Evolutionary conservation across 2,113 vertebrate genomes (phyloP).

Genomic region (Felis catus): F.catus_Fca126_mat1.0 CM031417.1:146673501-146674000

Average conservation of each 20-base stretch:
- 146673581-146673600: accelerated
- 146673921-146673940: too few species aligned
- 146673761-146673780: background rate
- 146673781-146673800: accelerated
- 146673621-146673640: background rate
- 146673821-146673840: too few species aligned
- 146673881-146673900: background rate
- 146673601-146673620: too few species aligned
- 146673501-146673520: background rate
- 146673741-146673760: background rate
- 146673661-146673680: background rate
- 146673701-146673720: accelerated
- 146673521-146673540: too few species aligned
- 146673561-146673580: background rate
- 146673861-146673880: background rate
- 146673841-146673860: background rate
- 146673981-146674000: accelerated
- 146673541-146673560: accelerated
- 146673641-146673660: background rate
- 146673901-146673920: too few species aligned
- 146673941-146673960: background rate
- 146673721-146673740: accelerated
- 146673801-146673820: background rate
- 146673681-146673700: background rate
- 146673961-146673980: background rate